Conservation (phyloP, 1,140 invertebrate species). For the Drosophila bipectinata region DNA sequence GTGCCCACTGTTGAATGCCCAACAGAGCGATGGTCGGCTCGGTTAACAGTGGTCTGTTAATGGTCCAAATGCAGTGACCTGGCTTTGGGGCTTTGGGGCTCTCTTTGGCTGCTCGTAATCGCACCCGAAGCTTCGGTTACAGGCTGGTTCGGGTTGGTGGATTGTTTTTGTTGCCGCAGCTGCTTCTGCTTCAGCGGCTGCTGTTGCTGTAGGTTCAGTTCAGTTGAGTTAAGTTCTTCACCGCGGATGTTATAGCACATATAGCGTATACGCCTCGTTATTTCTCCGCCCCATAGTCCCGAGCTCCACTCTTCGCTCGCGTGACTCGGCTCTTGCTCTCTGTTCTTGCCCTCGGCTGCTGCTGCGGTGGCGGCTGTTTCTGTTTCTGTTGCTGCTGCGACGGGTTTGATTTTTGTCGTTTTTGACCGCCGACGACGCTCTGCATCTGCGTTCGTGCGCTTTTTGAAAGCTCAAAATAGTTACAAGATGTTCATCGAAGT, state of each 20-base stretch:
- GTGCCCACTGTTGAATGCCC: constrained; percentile 14
- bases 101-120: constrained; percentile 24
- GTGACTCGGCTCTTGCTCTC: constrained; percentile 1
- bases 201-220: constrained; percentile 43
- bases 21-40: constrained; percentile 16
- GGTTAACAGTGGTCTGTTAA: constrained; percentile 37
- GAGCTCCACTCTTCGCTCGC: constrained; percentile 22
- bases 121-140: constrained; percentile 10
- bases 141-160: neutral
- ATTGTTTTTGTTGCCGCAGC: neutral
- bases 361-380: constrained; percentile 33
- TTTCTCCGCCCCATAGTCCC: constrained; percentile 36
- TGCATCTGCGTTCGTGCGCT: constrained; percentile 83
- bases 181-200: constrained; percentile 12
- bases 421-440: constrained; percentile 51
- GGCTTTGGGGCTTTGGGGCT: constrained; percentile 44
- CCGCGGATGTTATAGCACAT: constrained; percentile 59
- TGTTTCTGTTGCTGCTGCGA: constrained; percentile 37
- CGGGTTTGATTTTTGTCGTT: constrained; percentile 33
- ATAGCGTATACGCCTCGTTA: constrained; percentile 53
- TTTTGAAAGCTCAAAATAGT: constrained; percentile 83
- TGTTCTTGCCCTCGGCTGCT: constrained; percentile 20
- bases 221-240: constrained; percentile 64
- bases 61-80: constrained; percentile 44
- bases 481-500: constrained; percentile 84